Base-by-base conservation (phyloP, 1,140 invertebrate genomes). In the Nasonia longicornis region DNA sequence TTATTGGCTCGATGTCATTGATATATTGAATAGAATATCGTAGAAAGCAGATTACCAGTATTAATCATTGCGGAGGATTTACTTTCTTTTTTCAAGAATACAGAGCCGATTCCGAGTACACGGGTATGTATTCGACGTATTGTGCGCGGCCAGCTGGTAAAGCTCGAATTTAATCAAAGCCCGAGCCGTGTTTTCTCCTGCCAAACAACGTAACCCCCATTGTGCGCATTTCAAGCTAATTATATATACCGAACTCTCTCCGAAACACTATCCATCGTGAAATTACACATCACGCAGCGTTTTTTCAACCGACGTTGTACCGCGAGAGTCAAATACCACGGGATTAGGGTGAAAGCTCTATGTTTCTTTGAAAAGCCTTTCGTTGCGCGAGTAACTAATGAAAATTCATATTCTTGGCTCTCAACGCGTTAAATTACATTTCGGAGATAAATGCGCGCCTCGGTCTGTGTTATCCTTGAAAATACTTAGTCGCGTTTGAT, bases 201-300 rank as follows among this genome's bases (percentile, higher is more conserved):
- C 3, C 70, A 72, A 72, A 72, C 4, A 72, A 72, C 42, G 70
- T 72, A 12, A 11, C 35, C 70, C 70, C 6, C 35, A 38, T 31
- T 72, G 31, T 22, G 29, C 7, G 16, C 2, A 72, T 72, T 72
- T 72, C 70, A 20, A 45, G 4, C 70, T 72, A 45, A 22, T 31
- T 72, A 11, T 14, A 20, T 4, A 12, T 2, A 26, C 4, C 52
- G 14, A 11, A 12, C 14, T 48, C 11, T 48, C 45, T 48, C 26
- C 26, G 10, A 48, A 48, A 2, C 48, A 16, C 48, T 14, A 52
- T 52, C 3, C 1, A 16, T 2, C 12, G 12, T 52, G 12, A 16
- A 4, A 52, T 3, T 16, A 3, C 45, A 12, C 8, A 45, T 12
- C 12, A 1, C 10, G 12, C 4, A 48, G 14, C 11, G 45, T 48